Evolutionary conservation across 2,888 invertebrate genomes (phyloP).

Genomic region (Sympetrum striolatum): DNA sequence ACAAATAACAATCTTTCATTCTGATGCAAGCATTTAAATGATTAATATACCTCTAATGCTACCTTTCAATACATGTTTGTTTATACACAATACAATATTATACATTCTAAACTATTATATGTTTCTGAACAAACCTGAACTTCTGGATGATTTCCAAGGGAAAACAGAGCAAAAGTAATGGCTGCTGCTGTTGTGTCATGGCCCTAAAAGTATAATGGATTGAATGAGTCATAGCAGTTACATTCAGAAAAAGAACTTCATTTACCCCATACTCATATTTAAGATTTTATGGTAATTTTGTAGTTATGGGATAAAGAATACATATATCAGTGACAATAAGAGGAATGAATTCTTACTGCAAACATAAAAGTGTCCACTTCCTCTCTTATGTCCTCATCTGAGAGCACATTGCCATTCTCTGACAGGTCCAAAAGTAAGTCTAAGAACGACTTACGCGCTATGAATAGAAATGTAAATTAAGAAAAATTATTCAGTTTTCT

Average conservation of each 20-base stretch:
- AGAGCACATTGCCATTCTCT: slow-evolving; percentile 56
- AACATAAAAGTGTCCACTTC: slow-evolving; percentile 60
- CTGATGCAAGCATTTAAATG: too few relatives aligned
- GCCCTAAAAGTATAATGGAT: background rate
- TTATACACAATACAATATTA: too few relatives aligned
- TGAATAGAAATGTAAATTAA: background rate
- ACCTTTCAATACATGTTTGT: too few relatives aligned
- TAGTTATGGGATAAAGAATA: background rate
- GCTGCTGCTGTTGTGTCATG: slow-evolving; percentile 4
- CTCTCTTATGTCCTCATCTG: slow-evolving; percentile 56
- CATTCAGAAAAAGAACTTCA: too few relatives aligned
- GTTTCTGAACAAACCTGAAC: background rate
- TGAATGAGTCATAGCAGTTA: too few relatives aligned
- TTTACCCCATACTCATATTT: too few relatives aligned
- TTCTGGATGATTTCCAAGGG: background rate
- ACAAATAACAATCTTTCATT: too few relatives aligned
- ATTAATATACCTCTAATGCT: too few relatives aligned
- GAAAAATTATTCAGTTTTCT: background rate
- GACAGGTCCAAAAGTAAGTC: slow-evolving; percentile 64
- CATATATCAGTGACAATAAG: background rate
- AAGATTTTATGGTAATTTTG: too few relatives aligned
- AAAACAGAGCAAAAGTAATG: background rate
- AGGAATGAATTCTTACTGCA: slow-evolving; percentile 49
- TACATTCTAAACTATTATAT: background rate
- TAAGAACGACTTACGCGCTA: slow-evolving; percentile 60